Conservation (phyloP, 2,888 invertebrate genomes). For the Empis stercorea region DNA sequence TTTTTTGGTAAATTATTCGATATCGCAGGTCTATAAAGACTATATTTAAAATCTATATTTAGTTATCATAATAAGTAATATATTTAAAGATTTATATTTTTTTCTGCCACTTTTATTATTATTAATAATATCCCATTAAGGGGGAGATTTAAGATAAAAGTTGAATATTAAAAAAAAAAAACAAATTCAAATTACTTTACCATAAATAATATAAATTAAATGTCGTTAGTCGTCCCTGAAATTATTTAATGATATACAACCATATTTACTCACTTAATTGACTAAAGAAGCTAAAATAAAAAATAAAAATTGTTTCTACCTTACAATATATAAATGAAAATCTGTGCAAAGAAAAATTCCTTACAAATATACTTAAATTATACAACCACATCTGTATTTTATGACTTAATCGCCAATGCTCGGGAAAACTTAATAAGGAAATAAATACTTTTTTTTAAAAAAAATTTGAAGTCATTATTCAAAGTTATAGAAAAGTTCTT, state of each 20-base stretch:
- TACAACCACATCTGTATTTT: conserved; percentile 13
- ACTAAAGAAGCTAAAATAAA: too few species aligned
- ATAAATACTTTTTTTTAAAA: too few species aligned
- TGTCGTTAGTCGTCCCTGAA: conserved; percentile 15
- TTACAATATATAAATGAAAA: too few species aligned
- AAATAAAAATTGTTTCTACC: too few species aligned
- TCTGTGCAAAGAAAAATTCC: too few species aligned
- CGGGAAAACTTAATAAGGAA: background rate
- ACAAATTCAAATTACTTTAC: conserved; percentile 14
- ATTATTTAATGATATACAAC: conserved; percentile 14
- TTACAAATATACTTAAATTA: too few species aligned
- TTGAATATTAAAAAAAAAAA: too few species aligned
- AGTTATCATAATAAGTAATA: conserved; percentile 8
- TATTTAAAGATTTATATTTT: conserved; percentile 6
- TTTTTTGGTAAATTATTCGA: background rate
- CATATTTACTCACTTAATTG: background rate
- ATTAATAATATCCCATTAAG: conserved; percentile 9
- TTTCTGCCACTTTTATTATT: too few species aligned
- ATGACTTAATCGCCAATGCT: conserved; percentile 11
- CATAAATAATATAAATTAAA: conserved; percentile 8
- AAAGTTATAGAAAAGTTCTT: too few species aligned
- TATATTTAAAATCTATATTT: too few species aligned
- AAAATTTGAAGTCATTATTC: too few species aligned
- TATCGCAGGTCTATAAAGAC: too few species aligned
- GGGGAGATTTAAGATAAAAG: conserved; percentile 10